A percentile compares a stretch with the other conserved stretches of the same genome.
Conservation (phyloP, 2,797 vertebrate genomes). For the Myripristis murdjan region DNA sequence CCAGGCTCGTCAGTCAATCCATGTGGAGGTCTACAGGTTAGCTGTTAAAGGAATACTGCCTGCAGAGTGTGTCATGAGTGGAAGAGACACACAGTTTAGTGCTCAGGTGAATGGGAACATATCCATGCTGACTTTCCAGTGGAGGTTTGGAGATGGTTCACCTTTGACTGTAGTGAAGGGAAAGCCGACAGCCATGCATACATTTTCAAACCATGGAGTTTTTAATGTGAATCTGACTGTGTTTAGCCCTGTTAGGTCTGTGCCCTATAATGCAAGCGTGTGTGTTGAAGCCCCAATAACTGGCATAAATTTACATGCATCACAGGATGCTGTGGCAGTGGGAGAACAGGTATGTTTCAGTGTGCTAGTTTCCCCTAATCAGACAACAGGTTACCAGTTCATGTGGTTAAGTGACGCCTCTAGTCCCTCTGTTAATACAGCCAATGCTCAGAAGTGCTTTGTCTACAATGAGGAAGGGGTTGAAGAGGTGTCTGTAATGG, state of each 20-base stretch:
- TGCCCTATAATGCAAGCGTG: conserved; percentile 61
- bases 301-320: conserved; percentile 58
- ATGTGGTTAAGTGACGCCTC: conserved; percentile 74
- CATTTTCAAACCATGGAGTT: conserved; percentile 71
- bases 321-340: conserved; percentile 54
- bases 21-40: conserved; percentile 76
- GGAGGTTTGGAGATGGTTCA: conserved; percentile 84
- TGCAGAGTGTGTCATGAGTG: conserved; percentile 68
- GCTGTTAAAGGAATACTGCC: conserved; percentile 73
- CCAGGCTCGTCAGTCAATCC: conserved; percentile 56
- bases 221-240: conserved; percentile 76
- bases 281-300: conserved; percentile 78
- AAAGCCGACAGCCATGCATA: conserved; percentile 66
- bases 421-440: conserved; percentile 28
- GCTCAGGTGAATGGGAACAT: conserved; percentile 75
- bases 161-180: conserved; percentile 62
- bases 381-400: conserved; percentile 64
- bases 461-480: conserved; percentile 78
- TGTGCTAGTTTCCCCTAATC: conserved; percentile 67
- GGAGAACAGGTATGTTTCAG: conserved; percentile 76
- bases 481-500: conserved; percentile 74
- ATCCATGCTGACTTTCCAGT: conserved; percentile 75
- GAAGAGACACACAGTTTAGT: conserved; percentile 55
- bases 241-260: conserved; percentile 60
- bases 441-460: conserved; percentile 74